Base-by-base conservation (phyloP, 2,888 invertebrate genomes). In the Amiota communis region DNA sequence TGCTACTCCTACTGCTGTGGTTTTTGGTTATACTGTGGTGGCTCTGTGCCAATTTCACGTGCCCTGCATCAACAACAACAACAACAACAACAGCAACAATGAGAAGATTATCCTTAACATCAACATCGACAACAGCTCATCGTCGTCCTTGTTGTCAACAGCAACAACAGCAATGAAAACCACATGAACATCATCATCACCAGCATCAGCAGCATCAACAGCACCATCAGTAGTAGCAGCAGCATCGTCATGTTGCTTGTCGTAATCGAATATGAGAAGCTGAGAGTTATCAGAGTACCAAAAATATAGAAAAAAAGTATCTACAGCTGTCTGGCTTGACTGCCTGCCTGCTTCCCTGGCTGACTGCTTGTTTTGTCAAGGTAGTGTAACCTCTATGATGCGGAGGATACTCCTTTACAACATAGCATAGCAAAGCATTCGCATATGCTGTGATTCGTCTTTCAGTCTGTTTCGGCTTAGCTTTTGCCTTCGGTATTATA, bases 1-100 rank as follows among this genome's bases (percentile, higher is more conserved):
- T n/a, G n/a, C n/a, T n/a, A n/a, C n/a, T 20, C 53, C n/a, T 53
- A 53, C n/a, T 53, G 20, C 9, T n/a, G 67, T 47, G 67, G 67
- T 53, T 68, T n/a, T 6, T 36, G 36, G 23, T 8, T 23, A n/a
- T 68, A 12, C 17, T 65, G 67, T 23, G 67, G 67, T 68, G 67
- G 67, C 67, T 68, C 67, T 23, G 51, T 68, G 67, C 67, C 67
- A 68, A 68, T 53, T 68, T 68, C 67, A 68, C 53, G 67, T 68
- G 67, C 63, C 63, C 59, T 15, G 59, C 59, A 36, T 36, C 8
- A 6, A 36, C 15, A 53, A 53, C 53, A 53, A 15, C 15, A 53
- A 53, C 53, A 53, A 15, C 53, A 53, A 6, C 15, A 53, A n/a
- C 53, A n/a, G 10, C 53, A 13, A n/a, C 36, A 36, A 36, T 36